Base-by-base conservation (phyloP, 2,797 vertebrate species). In the Eulemur rubriventer region DNA sequence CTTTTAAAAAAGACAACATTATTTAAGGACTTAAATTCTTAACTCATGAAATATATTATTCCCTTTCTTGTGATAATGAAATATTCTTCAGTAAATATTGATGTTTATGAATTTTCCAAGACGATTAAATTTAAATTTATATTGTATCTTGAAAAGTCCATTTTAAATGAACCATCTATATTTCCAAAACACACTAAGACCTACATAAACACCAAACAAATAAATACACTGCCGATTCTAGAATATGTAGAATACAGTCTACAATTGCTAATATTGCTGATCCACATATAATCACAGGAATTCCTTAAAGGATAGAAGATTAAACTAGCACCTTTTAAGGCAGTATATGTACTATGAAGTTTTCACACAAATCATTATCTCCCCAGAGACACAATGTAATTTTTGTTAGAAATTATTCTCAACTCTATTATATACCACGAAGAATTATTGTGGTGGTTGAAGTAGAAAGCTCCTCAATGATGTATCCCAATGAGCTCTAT, bases 61-160 rank as follows among this genome's bases (percentile, higher is more conserved):
- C 4, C 52, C 4, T 86, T 89, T 86, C 57, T 59, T 88, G 46
- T 94, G 72, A 61, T 91, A 92, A 70, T 88, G 72, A 95, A 95
- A 50, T 93, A 22, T 70, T 94, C 52, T 82, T 97, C 30, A 81
- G 38, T 82, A 89, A 96, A 72, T 87, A 84, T 70, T 89, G 10
- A 75, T 43, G 55, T 30, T 80, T 91, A 79, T 55, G 96, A 75
- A 82, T 84, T 95, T 94, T 91, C 57, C 2, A 86, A 94, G 57
- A 91, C 43, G 57, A 88, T 41, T 90, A n/a, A 92, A 94, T 73
- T 95, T 95, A 92, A 95, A 91, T 26, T 72, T n/a, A 91, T 38
- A 57, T 12, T 82, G 18, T 87, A 96, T 61, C 65, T 82, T 83
- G 50, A n/a, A 92, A 94, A 79, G 41, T 14, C 13, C 12, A 95